These are phyloP conservation scores for Torymus auratus DNA, from an alignment of 2,888 invertebrate species.

Conservation along the genomic window DNA sequence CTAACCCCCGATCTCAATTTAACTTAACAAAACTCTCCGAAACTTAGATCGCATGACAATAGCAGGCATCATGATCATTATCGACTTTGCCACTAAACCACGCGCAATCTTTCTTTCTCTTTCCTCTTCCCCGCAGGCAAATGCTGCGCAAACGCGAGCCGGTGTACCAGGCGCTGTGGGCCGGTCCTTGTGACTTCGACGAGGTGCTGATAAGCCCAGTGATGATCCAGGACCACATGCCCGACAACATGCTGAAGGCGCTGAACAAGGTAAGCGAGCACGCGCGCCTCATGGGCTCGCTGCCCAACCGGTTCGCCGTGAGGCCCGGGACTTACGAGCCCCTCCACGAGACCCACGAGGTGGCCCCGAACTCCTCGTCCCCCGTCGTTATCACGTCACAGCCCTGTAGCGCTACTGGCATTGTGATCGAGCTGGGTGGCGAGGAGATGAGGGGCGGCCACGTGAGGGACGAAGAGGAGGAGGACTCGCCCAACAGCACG, in stretches of 20 bases:
- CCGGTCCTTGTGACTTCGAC: slow-evolving; percentile 89
- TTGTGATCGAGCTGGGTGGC: neutral
- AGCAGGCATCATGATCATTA: no score
- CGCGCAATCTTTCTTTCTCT: no score
- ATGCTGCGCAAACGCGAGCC: slow-evolving; percentile 85
- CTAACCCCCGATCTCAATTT: no score
- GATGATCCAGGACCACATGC: slow-evolving; percentile 95
- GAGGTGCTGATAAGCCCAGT: slow-evolving; percentile 92
- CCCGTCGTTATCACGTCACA: neutral
- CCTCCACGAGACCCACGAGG: slow-evolving; percentile 68
- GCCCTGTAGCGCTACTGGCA: neutral
- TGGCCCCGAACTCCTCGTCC: slow-evolving; percentile 25
- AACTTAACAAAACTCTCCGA: no score
- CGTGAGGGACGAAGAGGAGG: slow-evolving; percentile 53
- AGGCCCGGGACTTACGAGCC: slow-evolving; percentile 71
- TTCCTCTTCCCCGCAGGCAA: slow-evolving; percentile 77
- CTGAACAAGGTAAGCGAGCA: slow-evolving; percentile 86
- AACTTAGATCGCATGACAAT: no score
- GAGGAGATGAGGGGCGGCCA: slow-evolving; percentile 1
- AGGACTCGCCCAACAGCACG: slow-evolving; percentile 57
- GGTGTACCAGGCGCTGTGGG: slow-evolving; percentile 92
- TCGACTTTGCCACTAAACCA: no score
- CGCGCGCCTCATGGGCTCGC: neutral
- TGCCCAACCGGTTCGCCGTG: slow-evolving; percentile 58
- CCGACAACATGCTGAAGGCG: slow-evolving; percentile 89